Evolutionary conservation across 2,797 vertebrate species (phyloP), one percentile per base, ranked within the genome.

Genomic region (Todus mexicanus): DNA sequence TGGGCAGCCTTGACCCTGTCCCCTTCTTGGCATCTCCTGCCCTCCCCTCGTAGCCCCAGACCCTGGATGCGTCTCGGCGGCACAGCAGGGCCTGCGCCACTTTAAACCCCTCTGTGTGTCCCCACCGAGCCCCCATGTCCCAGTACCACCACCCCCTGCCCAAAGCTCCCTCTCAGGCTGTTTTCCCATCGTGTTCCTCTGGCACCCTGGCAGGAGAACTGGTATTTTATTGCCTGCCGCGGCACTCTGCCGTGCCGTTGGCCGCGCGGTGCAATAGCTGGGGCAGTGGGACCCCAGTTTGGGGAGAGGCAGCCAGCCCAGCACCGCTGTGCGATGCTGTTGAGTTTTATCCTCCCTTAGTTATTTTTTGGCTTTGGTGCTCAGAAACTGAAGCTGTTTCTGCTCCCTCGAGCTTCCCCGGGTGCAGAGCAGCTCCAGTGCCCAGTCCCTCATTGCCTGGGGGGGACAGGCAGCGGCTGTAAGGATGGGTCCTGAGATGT

Each of bases 41-140:
- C 12, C 9, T 15, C 29, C 20, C 19, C 14, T 33, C 43, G 31
- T 3, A 2, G 11, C 29, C 7, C 2, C 4, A 4, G n/a, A 4
- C 29, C 7, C 2, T 5, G 4, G n/a, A 4, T 12, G 0, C 12
- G 66, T 29, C 31, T 9, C 1, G 14, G 73, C 10, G 1, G 11
- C 20, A 8, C 20, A 1, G 43, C 0, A 5, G 22, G 33, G 8
- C 18, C 51, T 10, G 7, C 16, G 38, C 11, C 5, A 7, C 19
- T 38, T 45, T 21, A 19, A 75, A 7, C 23, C 33, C 43, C 27
- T 33, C 72, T 23, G 37, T 5, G 7, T 9, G 42, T n/a, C 27
- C 6, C 53, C 17, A 7, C 5, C n/a, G 14, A 29, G 29, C 37
- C 22, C 14, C 56, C 12, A 0, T 0, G 0, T 17, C 77, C 37